Conservation (phyloP, 2,113 vertebrate species). For the Tachysurus fulvidraco region DNA sequence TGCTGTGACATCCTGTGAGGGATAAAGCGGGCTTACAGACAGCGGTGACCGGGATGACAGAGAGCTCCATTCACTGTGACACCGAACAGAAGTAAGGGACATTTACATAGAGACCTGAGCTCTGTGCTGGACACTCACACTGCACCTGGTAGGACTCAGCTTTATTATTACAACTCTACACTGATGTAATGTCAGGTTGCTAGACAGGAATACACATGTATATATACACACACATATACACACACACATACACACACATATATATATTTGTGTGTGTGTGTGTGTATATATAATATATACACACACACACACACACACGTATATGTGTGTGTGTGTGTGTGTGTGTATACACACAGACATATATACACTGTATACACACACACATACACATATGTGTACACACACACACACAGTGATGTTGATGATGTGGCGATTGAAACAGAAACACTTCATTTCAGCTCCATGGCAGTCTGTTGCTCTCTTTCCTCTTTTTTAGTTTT, state of each 20-base stretch:
- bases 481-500: too few relatives aligned
- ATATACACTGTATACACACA: too few relatives aligned
- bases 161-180: not conserved
- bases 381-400: too few relatives aligned
- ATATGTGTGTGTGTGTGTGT: too few relatives aligned
- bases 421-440: conserved; percentile 40
- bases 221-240: not conserved
- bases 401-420: not conserved
- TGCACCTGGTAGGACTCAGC: not conserved
- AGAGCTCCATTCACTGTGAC: not conserved
- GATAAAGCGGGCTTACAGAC: not conserved
- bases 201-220: not conserved
- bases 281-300: too few relatives aligned
- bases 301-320: not conserved
- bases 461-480: not conserved
- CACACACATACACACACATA: not conserved
- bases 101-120: conserved; percentile 34
- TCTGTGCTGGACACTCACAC: not conserved
- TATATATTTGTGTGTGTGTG: too few relatives aligned
- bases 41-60: conserved; percentile 1
- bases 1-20: not conserved
- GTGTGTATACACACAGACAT: not conserved
- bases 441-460: conserved; percentile 23
- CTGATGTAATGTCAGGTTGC: not conserved
- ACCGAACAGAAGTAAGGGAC: too few relatives aligned